These are phyloP conservation scores for human DNA, from an alignment of 2,113 vertebrate species.

Conservation along the genomic window DNA sequence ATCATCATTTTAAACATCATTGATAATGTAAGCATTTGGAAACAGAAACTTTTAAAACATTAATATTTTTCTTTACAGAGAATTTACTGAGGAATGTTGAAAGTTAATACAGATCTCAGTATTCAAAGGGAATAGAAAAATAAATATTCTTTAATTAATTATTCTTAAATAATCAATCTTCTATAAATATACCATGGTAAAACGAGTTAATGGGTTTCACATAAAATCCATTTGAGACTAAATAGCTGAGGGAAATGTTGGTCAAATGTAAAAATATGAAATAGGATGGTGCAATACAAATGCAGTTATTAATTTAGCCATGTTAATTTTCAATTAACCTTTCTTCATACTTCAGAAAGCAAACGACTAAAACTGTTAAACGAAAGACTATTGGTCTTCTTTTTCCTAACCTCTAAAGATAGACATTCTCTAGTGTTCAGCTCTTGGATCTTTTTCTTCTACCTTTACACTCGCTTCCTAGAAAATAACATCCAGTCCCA, in stretches of 20 bases:
- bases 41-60: background rate
- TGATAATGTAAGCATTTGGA: background rate
- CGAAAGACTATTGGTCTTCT: background rate
- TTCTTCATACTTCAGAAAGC: background rate
- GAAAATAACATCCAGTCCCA: background rate
- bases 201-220: background rate
- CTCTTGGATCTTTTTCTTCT: background rate
- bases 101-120: background rate
- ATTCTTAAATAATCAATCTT: background rate
- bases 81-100: background rate
- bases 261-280: background rate
- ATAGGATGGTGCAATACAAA: background rate
- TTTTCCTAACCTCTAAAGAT: background rate
- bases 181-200: background rate
- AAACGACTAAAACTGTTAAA: conserved; percentile 2
- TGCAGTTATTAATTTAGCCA: background rate
- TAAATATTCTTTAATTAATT: background rate
- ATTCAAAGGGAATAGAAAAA: background rate
- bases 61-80: background rate
- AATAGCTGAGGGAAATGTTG: background rate
- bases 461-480: background rate
- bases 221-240: conserved; percentile 19
- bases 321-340: background rate
- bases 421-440: background rate
- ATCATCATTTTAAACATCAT: background rate